Base-by-base conservation (phyloP, 2,797 vertebrate species). In the Anisognathus igniventris region DNA sequence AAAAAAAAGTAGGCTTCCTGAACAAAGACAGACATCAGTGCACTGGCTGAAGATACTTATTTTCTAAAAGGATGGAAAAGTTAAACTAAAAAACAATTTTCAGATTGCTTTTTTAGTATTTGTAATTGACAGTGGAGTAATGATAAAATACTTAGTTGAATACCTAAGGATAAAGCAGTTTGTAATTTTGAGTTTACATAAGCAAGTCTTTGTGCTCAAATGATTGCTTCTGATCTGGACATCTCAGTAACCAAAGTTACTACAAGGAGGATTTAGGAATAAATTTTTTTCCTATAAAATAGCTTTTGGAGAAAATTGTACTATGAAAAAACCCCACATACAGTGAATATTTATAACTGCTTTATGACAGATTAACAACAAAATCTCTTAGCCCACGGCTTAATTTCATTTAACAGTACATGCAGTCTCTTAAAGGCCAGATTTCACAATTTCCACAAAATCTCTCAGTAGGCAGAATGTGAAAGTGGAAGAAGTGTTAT, bases 361-460 rank as follows among this genome's bases (percentile, higher is more conserved):
- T 28, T 81, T 85, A 58, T 66, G 45, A 70, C 33, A 84, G 51
- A 68, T 33, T 65, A 87, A 91, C n/a, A 72, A 72, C 18, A 87
- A 91, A 78, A 85, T 48, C 27, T 86, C 50, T 89, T 65, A 72
- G 68, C n/a, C 31, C 39, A 47, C 45, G 30, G 24, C 40, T 89
- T 87, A 10, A 66, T 67, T 87, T 94, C 7, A 37, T 81, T 75
- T 61, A 66, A 77, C 13, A 72, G 12, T 28, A 86, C 42, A 33
- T 25, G 17, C n/a, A 91, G 25, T 48, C 70, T 86, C 61, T 74
- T 64, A 72, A 79, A 87, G 78, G 50, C 27, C 31, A n/a, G 27
- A 57, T 72, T 85, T 89, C 81, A 87, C 30, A 65, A 78, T 31
- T 3, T 5, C 19, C 45, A 89, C 50, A 82, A 72, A 70, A 88